Conservation (phyloP, 2,888 invertebrate species). For the Leucozona laternaria region DNA sequence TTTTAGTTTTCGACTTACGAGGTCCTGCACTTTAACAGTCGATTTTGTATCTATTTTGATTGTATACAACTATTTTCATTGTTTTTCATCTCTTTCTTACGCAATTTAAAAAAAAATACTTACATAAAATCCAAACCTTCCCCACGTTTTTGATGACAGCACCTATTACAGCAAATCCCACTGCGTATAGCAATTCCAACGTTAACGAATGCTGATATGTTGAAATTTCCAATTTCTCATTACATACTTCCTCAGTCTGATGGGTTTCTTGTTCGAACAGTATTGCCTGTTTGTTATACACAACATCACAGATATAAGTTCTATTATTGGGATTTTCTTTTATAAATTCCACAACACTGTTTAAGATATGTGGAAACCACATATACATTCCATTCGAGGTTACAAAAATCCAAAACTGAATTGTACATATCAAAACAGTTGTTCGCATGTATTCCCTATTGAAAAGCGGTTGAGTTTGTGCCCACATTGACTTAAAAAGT, state of each 20-base stretch:
- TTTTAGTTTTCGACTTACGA: no score
- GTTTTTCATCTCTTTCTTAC: no score
- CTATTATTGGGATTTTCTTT: constrained; percentile 77
- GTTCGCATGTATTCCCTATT: constrained; percentile 78
- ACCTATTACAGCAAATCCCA: constrained; percentile 80
- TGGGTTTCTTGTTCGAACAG: constrained; percentile 36
- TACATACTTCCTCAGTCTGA: constrained; percentile 72
- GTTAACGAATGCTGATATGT: constrained; percentile 79
- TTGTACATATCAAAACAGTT: constrained; percentile 79
- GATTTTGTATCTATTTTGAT: no score
- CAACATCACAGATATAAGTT: constrained; percentile 80
- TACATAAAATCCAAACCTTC: constrained; percentile 79
- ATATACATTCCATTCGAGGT: constrained; percentile 82
- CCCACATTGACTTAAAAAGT: constrained; percentile 80
- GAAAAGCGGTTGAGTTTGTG: constrained; percentile 81
- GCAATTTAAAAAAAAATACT: constrained; percentile 15
- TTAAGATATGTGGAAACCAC: constrained; percentile 82
- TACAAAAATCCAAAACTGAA: constrained; percentile 81
- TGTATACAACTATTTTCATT: no score
- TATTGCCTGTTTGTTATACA: constrained; percentile 77
- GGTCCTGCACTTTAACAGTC: no score
- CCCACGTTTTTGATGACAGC: constrained; percentile 79
- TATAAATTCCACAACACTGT: constrained; percentile 79
- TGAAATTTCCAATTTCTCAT: constrained; percentile 79
- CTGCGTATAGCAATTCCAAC: constrained; percentile 79